Evolutionary conservation across 2,797 vertebrate species (phyloP).

Genomic region (Myotis findleyi): DNA sequence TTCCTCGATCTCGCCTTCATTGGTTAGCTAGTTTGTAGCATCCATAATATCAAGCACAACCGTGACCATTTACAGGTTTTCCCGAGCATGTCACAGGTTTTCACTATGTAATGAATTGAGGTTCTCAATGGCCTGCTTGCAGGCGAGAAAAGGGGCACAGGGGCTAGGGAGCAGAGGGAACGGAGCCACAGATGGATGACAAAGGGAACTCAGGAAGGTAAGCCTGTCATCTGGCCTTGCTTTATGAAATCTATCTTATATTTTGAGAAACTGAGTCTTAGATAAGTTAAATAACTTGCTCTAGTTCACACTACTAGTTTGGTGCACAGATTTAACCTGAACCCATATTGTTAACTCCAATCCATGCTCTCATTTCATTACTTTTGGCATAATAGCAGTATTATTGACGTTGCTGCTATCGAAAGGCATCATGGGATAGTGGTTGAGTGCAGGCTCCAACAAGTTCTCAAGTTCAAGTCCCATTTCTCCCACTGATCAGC

Average conservation of each 20-base stretch:
- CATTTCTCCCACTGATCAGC: background rate
- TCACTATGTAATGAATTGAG: background rate
- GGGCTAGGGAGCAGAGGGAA: background rate
- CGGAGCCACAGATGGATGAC: background rate
- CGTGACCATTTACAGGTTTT: background rate
- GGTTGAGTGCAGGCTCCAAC: background rate
- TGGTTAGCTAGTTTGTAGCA: background rate
- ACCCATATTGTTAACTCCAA: too few relatives aligned
- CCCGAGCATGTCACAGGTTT: background rate
- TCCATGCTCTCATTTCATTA: background rate
- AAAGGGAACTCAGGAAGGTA: background rate
- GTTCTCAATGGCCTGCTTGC: background rate
- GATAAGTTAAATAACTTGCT: background rate
- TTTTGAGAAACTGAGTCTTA: background rate
- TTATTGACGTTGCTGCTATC: accelerated
- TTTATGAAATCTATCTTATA: background rate
- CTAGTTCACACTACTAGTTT: background rate
- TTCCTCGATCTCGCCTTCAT: background rate
- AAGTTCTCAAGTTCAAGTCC: background rate
- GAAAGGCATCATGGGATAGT: background rate
- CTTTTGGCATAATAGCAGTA: background rate
- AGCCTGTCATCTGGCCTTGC: background rate
- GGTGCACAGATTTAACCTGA: background rate
- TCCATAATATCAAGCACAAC: background rate
- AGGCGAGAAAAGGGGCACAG: background rate